Evolutionary conservation across 1,140 invertebrate genomes (phyloP), one percentile per base, ranked within the genome.

Genomic region (Glomeris maerens): DNA sequence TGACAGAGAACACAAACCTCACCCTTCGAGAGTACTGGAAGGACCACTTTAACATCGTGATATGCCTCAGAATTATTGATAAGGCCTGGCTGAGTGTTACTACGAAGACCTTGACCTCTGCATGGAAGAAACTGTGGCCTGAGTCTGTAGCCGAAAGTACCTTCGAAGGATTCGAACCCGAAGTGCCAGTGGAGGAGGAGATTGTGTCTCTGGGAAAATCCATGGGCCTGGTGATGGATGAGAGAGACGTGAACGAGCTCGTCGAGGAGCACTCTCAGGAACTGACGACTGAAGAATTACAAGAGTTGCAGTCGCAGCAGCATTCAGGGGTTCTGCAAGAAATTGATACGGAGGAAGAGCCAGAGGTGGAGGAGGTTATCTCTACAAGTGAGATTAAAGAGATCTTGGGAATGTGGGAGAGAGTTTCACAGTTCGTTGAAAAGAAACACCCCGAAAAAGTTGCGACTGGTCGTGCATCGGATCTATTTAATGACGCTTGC

Each of bases 41-140:
- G 40, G 40, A 55, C 26, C 52, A 55, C 20, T 55, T 52, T 38
- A 44, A 57, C 46, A 58, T 57, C 47, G 25, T 58, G 13, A 22
- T 41, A 14, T 55, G 50, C 27, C 25, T 58, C 25, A 52, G 45
- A 25, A 31, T 58, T 59, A 59, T 62, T 52, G 46, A 56, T 53
- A 48, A 56, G 53, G 59, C 50, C 57, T 59, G 51, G 54, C 20
- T 44, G 4, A 55, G 41, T 29, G 42, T 57, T 13, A 47, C 56
- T 5, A 23, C 39, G 27, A 57, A 39, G 46, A 55, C 58, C 47
- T 53, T 59, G 42, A 56, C 27, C 54, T 59, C 57, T 60, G 56
- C 55, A 48, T 58, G 61, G 56, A 61, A 59, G 48, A 61, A 60
- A 47, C 57, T 60, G 53, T 62, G 54, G 48, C 53, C 57, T 59